A percentile compares a stretch with the other conserved stretches of the same genome.
phyloP scores from a whole-genome alignment of 2,113 vertebrate species.

The Scopus umbretta region DNA sequence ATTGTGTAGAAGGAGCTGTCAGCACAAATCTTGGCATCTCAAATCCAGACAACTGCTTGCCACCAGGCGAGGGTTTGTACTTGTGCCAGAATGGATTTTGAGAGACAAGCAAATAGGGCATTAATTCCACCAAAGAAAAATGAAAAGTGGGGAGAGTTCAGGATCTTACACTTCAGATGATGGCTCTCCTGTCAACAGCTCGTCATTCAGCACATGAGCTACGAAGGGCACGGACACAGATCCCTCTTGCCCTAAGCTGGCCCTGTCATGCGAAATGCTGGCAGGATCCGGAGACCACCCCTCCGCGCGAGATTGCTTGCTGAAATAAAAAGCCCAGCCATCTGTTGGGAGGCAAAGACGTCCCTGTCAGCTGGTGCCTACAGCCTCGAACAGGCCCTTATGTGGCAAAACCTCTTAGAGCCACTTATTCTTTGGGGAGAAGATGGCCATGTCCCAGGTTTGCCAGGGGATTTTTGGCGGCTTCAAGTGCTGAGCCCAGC shows the following conservation, averaged over 20 bases:
- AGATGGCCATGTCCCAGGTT: conserved; percentile 2
- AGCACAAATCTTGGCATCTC: conserved; percentile 75
- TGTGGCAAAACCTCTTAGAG: conserved; percentile 71
- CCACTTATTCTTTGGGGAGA: conserved; percentile 51
- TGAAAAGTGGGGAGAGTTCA: conserved; percentile 44
- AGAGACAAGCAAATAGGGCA: conserved; percentile 72
- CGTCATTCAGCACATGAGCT: conserved; percentile 67
- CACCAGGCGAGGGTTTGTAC: conserved; percentile 64
- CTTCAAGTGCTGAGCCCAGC: conserved; percentile 31
- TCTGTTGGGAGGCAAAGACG: conserved; percentile 78
- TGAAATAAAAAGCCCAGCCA: conserved; percentile 78
- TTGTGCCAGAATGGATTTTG: conserved; percentile 73
- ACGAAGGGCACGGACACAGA: conserved; percentile 72
- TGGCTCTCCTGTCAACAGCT: conserved; percentile 69
- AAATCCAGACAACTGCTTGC: conserved; percentile 72
- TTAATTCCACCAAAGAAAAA: conserved; percentile 66
- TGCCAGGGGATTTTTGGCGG: conserved; percentile 14
- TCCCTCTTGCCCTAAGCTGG: conserved; percentile 69
- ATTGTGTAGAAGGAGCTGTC: conserved; percentile 72
- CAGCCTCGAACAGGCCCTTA: conserved; percentile 68
- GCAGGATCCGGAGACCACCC: conserved; percentile 55
- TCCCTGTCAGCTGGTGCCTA: conserved; percentile 70
- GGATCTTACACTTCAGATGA: conserved; percentile 60
- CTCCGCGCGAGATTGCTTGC: conserved; percentile 46
- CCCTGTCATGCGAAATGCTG: conserved; percentile 61